These are phyloP conservation scores for Epinephelus coioides DNA, from an alignment of 2,797 vertebrate species.

Conservation along the genomic window DNA sequence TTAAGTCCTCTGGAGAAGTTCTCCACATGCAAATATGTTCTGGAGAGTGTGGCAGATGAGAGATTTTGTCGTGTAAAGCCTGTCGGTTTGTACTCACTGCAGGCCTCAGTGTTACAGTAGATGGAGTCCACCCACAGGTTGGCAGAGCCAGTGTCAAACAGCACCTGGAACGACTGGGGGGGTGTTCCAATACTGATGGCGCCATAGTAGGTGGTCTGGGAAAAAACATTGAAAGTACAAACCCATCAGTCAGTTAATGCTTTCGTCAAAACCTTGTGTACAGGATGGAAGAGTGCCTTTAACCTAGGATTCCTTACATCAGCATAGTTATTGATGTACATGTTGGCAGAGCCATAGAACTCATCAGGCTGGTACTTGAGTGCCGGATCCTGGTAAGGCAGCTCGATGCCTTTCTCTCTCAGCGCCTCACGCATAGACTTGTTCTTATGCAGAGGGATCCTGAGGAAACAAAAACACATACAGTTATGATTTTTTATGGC, in stretches of 20 bases:
- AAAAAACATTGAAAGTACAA: slow-evolving; percentile 1
- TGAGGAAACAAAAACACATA: slow-evolving; percentile 46
- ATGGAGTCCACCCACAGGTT: slow-evolving; percentile 82
- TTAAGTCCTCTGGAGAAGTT: slow-evolving; percentile 16
- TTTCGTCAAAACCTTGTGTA: neutral
- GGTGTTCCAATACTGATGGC: slow-evolving; percentile 77
- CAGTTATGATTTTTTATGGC: neutral
- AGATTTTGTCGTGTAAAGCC: slow-evolving; percentile 2
- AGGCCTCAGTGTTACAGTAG: slow-evolving; percentile 83
- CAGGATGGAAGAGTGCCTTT: neutral
- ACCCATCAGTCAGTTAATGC: neutral
- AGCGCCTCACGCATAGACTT: slow-evolving; percentile 83
- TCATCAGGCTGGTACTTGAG: slow-evolving; percentile 75
- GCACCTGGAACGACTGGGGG: slow-evolving; percentile 78
- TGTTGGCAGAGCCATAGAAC: slow-evolving; percentile 48
- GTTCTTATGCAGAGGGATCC: slow-evolving; percentile 83
- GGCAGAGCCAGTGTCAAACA: slow-evolving; percentile 80
- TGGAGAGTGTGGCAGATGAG: slow-evolving; percentile 19
- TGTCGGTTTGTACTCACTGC: slow-evolving; percentile 80
- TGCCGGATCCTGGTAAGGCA: slow-evolving; percentile 71
- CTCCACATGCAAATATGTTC: slow-evolving; percentile 19
- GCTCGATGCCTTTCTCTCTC: slow-evolving; percentile 75
- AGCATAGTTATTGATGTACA: slow-evolving; percentile 86
- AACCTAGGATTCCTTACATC: slow-evolving; percentile 76
- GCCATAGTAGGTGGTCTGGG: slow-evolving; percentile 78